Conservation (phyloP, 2,113 vertebrate genomes). For the Podarcis cretensis region DNA sequence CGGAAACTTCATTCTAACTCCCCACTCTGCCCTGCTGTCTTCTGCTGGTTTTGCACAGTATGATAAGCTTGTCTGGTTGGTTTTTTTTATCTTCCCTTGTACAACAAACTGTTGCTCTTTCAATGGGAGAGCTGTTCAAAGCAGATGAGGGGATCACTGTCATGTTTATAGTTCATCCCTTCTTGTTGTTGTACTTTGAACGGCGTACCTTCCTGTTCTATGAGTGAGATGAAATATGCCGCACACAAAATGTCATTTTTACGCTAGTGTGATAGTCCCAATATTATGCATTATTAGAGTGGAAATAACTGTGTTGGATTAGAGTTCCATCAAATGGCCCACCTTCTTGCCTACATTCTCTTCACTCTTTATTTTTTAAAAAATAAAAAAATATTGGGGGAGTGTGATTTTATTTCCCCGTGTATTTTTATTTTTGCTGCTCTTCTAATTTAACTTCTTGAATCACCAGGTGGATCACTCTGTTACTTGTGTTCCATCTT, state of each 20-base stretch:
- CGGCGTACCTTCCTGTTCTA: background rate
- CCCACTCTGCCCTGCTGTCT: background rate
- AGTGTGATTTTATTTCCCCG: background rate
- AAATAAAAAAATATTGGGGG: background rate
- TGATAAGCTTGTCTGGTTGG: background rate
- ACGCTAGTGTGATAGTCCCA: background rate
- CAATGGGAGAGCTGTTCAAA: background rate
- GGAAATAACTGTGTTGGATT: slow-evolving; percentile 10
- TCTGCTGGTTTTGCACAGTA: background rate
- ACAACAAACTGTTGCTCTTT: background rate
- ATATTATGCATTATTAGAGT: slow-evolving; percentile 23
- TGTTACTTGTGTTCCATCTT: background rate
- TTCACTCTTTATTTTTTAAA: background rate
- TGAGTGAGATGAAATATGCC: background rate
- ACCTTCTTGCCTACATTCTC: background rate
- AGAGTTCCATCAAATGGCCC: background rate
- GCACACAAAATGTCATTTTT: background rate
- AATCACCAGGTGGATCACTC: background rate
- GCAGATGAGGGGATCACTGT: background rate
- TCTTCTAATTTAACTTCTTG: slow-evolving; percentile 16
- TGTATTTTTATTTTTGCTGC: background rate
- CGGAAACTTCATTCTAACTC: background rate
- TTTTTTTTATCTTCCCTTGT: background rate
- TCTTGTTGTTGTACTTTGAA: background rate
- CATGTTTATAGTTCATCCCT: slow-evolving; percentile 2